A percentile compares a stretch with the other conserved stretches of the same genome.
Evolutionary conservation across 2,113 vertebrate genomes (phyloP).

Genomic region (Paraplagusia blochii): DNA sequence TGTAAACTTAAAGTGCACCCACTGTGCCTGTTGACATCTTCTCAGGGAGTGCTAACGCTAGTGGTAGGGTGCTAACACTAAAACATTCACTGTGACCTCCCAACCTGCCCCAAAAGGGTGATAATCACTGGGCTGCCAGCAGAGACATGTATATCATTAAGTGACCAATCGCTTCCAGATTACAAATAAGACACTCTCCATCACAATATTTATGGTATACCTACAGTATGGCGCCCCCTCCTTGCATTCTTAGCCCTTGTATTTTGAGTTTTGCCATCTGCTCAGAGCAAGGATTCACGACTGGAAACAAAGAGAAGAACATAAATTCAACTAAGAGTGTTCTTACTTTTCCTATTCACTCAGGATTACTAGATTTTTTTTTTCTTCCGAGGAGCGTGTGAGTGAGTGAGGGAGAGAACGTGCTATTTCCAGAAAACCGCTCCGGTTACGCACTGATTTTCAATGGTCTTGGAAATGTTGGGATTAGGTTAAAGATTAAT

Average conservation of each 20-base stretch:
- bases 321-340: conserved; percentile 33
- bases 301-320: conserved; percentile 25
- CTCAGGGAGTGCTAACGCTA: conserved; percentile 75
- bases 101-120: conserved; percentile 17
- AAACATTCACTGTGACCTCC: conserved; percentile 26
- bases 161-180: conserved; percentile 36
- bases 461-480: conserved; percentile 74
- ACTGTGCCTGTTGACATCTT: conserved; percentile 76
- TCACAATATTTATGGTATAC: conserved; percentile 22
- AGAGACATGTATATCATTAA: conserved; percentile 32
- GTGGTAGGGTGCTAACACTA: conserved; percentile 45
- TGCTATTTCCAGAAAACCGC: conserved; percentile 43
- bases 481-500: conserved; percentile 74
- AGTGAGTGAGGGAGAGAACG: conserved; percentile 13
- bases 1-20: conserved; percentile 74
- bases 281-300: conserved; percentile 17
- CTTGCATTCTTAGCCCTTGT: conserved; percentile 4
- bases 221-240: conserved; percentile 6
- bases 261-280: conserved; percentile 28
- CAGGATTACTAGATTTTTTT: conserved; percentile 6
- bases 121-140: conserved; percentile 30
- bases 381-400: too few relatives aligned
- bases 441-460: conserved; percentile 49
- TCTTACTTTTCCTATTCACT: conserved; percentile 19
- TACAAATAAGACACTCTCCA: conserved; percentile 16